Evolutionary conservation across 2,888 invertebrate genomes (phyloP), one percentile per base, ranked within the genome.

Genomic region (Atethmia centrago): DNA sequence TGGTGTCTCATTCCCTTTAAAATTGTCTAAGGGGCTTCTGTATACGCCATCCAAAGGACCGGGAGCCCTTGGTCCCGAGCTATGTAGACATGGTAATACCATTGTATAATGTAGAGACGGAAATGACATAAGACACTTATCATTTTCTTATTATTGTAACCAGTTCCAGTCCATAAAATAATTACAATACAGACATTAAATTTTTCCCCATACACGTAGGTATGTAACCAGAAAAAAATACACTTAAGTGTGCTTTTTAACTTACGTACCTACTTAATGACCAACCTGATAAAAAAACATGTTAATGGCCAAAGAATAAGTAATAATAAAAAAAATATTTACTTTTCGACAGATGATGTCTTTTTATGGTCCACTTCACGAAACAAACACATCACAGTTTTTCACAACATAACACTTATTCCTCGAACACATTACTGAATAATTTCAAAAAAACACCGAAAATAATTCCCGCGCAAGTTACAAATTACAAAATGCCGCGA

Each of bases 281-380:
- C 31, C 7, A 28, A 70, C 28, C 28, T 49, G 16, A n/a, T n/a
- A n/a, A 49, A 76, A 45, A 36, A 16, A 53, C 14, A n/a, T 28
- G 16, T 9, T 8, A 9, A n/a, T 47, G 4, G 5, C 9, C 16
- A 49, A 8, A 55, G 1, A 56, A 16, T 14, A 19, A 28, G 4
- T 51, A 71, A 56, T 36, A 67, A 72, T 56, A 55, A 58, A 56
- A 58, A 56, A 88, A 25, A 51, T 82, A 80, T 65, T 95, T 95
- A 96, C 96, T 94, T 96, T 95, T 95, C 95, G 95, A 96, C 95
- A 96, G 96, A 96, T 96, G 95, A 90, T 96, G 95, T 87, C 89
- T 93, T 88, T 88, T 85, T 90, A 86, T 87, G 77, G 89, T 87
- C 86, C 89, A 93, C 93, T 92, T 90, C 92, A 94, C 92, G 91